Base-by-base conservation (phyloP, 2,797 vertebrate genomes). In the Pipistrellus pipistrellus region DNA sequence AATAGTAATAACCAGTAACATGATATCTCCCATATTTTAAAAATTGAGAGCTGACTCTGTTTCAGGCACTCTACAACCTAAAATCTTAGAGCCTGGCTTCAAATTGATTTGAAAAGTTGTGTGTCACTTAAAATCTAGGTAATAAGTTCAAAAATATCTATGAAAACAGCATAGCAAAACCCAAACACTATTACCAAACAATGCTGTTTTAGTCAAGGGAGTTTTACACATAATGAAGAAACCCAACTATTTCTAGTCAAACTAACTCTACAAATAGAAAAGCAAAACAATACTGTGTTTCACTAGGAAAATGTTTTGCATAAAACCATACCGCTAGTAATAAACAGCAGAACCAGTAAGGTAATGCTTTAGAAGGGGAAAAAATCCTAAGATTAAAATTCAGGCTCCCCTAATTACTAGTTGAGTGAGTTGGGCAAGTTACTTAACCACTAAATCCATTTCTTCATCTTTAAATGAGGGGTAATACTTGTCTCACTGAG, bases 391-490 rank as follows among this genome's bases (percentile, higher is more conserved):
- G 77, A 93, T 91, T 95, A 95, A 95, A 96, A 94, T 93, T 66
- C 81, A 88, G 85, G 35, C 25, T 90, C 86, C 72, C 30, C 85
- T 96, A 92, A 95, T 90, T 75, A 87, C 46, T 51, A 88, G 62
- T 9, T 95, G 59, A 94, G 46, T 95, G 53, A 85, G 57, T 17
- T 46, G 59, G 48, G 14, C 90, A 91, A 95, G 41, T 91, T 88
- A 89, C 44, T 87, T 87, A 96, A 94, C 87, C 92, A 96, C 90
- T 86, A 95, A 90, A 48, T 89, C 89, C 69, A 55, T 88, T 93
- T 95, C 88, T 75, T 96, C 86, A 78, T 76, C 92, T 94, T 89
- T 93, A 96, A 95, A 85, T 83, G 69, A 91, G 27, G 32, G 89
- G 55, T 95, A 93, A 94, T 71, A 90, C 73, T 57, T 95, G 91